Base-by-base conservation (phyloP, 2,797 vertebrate species). In the Pogonophryne albipinna region DNA sequence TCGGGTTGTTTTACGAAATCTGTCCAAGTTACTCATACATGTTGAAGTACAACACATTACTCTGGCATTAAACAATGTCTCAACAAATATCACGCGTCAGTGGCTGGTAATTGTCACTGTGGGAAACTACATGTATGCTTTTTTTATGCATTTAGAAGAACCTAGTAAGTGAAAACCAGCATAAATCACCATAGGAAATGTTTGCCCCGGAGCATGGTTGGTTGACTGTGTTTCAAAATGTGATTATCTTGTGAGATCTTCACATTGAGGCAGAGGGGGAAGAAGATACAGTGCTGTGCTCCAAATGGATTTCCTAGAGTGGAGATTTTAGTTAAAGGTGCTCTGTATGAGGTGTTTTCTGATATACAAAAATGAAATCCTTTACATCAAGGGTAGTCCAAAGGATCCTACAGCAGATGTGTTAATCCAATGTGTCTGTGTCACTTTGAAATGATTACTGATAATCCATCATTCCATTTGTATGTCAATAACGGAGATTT, bases 221-320 rank as follows among this genome's bases (percentile, higher is more conserved):
- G 47, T 27, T 57, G 49, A 14, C 55, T 74, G 66, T 53, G 70
- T 63, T 51, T 66, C 13, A 23, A 59, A 46, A 45, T 13, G 14
- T 42, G 46, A 71, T 69, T 44, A 66, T 66, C 44, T 67, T 13
- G 12, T 46, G 45, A 66, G 44, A 65, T 23, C 15, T 17, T 59
- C 16, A 49, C 23, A 13, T 41, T 46, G 49, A 73, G 50, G 9
- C 11, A 12, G 10, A 63, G 20, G 74, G 45, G 50, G 3, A 6
- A 72, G 44, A 47, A 0, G 2, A 58, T 19, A 14, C 11, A 66
- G 63, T 51, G 62, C 45, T 55, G 47, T 34, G 38, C 1, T 52
- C 5, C 10, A 46, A 58, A 19, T 62, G 59, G 38, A 8, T 57
- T 76, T 80, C 55, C 42, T 45, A 11, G 13, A 63, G 47, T 52